phyloP scores from a whole-genome alignment of 2,888 invertebrate genomes.

The Sarcophaga caerulescens region DNA sequence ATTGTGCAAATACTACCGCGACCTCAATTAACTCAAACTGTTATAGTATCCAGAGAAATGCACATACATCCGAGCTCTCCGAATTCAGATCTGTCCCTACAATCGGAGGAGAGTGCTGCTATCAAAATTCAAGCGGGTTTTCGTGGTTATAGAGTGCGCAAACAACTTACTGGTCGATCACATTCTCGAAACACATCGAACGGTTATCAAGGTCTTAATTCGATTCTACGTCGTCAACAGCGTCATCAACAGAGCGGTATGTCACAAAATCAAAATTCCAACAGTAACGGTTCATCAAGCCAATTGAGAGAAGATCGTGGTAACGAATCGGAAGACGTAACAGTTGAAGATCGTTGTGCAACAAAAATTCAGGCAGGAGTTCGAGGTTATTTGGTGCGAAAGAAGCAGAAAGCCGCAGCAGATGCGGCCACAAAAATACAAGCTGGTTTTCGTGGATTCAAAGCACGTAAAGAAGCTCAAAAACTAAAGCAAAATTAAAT shows the following conservation, averaged over 20 bases:
- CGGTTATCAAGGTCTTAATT: conserved; percentile 55
- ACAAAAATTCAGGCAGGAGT: conserved; percentile 80
- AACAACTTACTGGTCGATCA: conserved; percentile 76
- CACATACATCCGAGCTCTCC: conserved; percentile 81
- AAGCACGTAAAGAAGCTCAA: conserved; percentile 79
- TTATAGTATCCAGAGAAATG: conserved; percentile 75
- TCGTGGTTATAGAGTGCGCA: conserved; percentile 83
- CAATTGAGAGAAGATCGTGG: conserved; percentile 64
- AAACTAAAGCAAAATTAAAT: conserved; percentile 76
- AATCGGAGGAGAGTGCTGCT: conserved; percentile 81
- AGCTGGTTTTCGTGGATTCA: conserved; percentile 81
- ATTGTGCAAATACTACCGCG: conserved; percentile 9
- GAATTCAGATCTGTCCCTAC: conserved; percentile 75
- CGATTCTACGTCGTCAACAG: conserved; percentile 35
- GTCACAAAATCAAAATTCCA: conserved; percentile 42
- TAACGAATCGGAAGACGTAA: conserved; percentile 66
- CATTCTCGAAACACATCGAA: conserved; percentile 67
- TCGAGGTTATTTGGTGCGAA: conserved; percentile 79
- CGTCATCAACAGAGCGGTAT: conserved; percentile 42
- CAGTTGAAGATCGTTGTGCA: conserved; percentile 77
- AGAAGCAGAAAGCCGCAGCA: conserved; percentile 78
- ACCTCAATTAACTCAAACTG: conserved; percentile 17
- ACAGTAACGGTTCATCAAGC: conserved; percentile 22
- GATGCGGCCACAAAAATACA: conserved; percentile 81
- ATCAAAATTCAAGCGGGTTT: conserved; percentile 84